Percentiles rank a stretch among this genome's conserved stretches.
phyloP scores from a whole-genome alignment of 1,140 invertebrate genomes.

The Heliothis subflexa region DNA sequence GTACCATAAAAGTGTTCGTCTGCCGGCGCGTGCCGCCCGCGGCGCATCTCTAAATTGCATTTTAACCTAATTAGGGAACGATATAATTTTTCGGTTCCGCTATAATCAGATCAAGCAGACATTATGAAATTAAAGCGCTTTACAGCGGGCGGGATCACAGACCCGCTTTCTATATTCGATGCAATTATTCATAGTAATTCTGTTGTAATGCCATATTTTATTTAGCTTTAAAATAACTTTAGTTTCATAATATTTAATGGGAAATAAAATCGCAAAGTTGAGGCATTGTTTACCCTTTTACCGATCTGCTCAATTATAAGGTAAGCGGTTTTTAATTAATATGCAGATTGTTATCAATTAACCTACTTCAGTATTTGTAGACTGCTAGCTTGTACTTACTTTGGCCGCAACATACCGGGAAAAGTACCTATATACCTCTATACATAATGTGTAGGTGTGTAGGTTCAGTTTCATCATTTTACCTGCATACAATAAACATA shows the following conservation, averaged over 20 bases:
- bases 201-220: slow-evolving; percentile 28
- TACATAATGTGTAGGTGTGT: too few species aligned
- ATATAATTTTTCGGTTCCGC: slow-evolving; percentile 85
- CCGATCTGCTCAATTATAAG: too few species aligned
- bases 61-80: slow-evolving; percentile 84
- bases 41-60: slow-evolving; percentile 83
- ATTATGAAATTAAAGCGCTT: slow-evolving; percentile 81
- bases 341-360: too few species aligned
- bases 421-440: too few species aligned
- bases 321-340: too few species aligned
- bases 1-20: slow-evolving; percentile 68
- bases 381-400: too few species aligned
- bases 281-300: too few species aligned
- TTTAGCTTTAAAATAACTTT: slow-evolving; percentile 12
- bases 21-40: slow-evolving; percentile 67
- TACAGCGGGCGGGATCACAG: slow-evolving; percentile 66
- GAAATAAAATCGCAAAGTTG: neutral
- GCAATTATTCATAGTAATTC: slow-evolving; percentile 41
- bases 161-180: neutral
- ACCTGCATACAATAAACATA: too few species aligned
- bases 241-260: neutral
- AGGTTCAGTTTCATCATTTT: too few species aligned
- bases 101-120: slow-evolving; percentile 81
- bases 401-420: too few species aligned
- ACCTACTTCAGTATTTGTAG: too few species aligned